phyloP scores from a whole-genome alignment of 2,797 vertebrate species.

The Tinamus major region DNA sequence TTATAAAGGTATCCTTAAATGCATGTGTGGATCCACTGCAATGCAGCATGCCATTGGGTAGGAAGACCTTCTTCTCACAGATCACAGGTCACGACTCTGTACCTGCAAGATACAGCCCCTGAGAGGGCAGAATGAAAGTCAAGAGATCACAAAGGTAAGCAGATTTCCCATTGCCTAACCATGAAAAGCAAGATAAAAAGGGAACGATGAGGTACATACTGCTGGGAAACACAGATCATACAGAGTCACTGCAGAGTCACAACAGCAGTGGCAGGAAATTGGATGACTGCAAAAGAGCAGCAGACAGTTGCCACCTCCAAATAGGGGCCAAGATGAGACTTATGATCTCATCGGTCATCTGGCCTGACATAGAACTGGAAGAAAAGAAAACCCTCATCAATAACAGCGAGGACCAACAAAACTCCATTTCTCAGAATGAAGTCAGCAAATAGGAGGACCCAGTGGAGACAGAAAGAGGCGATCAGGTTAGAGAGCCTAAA shows the following conservation, averaged over 20 bases:
- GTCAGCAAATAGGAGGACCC: background rate
- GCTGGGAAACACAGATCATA: background rate
- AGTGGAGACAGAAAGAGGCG: background rate
- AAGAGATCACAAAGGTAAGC: background rate
- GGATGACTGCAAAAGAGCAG: background rate
- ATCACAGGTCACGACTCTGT: background rate
- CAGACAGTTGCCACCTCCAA: background rate
- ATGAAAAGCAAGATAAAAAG: background rate
- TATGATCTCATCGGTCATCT: background rate
- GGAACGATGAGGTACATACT: background rate
- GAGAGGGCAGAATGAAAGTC: background rate
- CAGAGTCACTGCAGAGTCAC: background rate
- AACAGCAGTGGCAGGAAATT: background rate
- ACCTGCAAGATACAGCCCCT: background rate
- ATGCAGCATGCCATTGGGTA: background rate
- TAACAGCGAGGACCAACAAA: background rate
- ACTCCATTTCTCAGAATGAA: background rate
- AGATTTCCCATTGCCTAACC: background rate
- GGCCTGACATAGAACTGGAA: background rate
- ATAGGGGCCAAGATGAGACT: background rate
- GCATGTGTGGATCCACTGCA: background rate
- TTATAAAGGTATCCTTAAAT: background rate
- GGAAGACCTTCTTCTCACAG: accelerated
- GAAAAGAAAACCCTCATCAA: background rate
- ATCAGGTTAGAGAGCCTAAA: background rate